Conservation (phyloP, 2,888 invertebrate genomes). For the Phengaris alcon region DNA sequence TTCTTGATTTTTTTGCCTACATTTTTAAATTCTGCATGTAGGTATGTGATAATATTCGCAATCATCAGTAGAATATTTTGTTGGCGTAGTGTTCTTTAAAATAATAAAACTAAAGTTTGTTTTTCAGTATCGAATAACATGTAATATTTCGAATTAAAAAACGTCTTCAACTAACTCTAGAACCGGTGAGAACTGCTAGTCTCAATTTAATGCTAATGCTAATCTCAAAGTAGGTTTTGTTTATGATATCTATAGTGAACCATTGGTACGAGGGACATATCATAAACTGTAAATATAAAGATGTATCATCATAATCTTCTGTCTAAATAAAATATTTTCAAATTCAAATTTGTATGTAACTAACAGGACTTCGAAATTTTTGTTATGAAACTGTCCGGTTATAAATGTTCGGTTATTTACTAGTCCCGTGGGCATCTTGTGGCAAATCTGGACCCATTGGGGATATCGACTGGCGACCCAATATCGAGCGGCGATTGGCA, state of each 20-base stretch:
- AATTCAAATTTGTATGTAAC: constrained; percentile 11
- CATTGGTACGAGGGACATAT: constrained; percentile 16
- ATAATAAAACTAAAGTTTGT: constrained; percentile 33
- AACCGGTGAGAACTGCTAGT: constrained; percentile 72
- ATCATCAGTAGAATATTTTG: constrained; percentile 52
- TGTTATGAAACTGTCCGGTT: neutral
- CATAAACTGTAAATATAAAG: neutral
- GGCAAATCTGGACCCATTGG: constrained; percentile 95
- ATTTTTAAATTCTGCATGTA: constrained; percentile 49
- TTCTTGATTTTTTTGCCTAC: constrained; percentile 29
- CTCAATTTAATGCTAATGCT: constrained; percentile 62
- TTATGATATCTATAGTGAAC: constrained; percentile 4
- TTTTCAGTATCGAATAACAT: constrained; percentile 31
- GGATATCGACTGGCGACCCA: constrained; percentile 87
- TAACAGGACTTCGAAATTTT: neutral
- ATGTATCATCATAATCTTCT: constrained; percentile 1
- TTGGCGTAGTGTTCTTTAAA: constrained; percentile 60
- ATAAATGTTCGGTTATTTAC: constrained; percentile 44
- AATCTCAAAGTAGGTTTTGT: constrained; percentile 11
- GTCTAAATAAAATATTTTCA: neutral
- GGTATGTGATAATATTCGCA: constrained; percentile 50
- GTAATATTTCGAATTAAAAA: constrained; percentile 28
- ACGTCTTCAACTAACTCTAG: constrained; percentile 37
- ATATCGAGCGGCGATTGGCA: constrained; percentile 72
- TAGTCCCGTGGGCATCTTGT: constrained; percentile 96